phyloP scores from a whole-genome alignment of 2,888 invertebrate species.

The Panzeria rudis region DNA sequence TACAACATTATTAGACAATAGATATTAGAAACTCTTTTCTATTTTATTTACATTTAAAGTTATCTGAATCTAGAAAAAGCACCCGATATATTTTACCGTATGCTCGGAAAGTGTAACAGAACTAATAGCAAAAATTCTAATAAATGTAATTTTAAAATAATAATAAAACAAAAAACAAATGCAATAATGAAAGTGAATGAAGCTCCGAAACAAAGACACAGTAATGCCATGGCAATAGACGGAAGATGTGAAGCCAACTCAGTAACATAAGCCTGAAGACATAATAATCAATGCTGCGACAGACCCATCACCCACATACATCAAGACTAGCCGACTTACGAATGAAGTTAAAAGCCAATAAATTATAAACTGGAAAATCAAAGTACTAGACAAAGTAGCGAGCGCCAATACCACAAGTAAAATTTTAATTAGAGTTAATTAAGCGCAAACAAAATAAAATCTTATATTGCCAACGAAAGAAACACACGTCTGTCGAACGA shows the following conservation, averaged over 20 bases:
- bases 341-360: constrained; percentile 1
- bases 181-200: constrained; percentile 29
- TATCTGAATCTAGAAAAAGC: no score
- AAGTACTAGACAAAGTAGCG: not conserved
- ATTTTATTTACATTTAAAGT: no score
- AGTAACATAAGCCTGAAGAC: not conserved
- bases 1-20: no score
- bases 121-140: no score
- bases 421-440: constrained; percentile 72
- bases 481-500: constrained; percentile 7
- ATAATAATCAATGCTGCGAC: not conserved
- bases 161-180: not conserved
- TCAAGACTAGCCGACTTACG: not conserved
- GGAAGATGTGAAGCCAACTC: constrained; percentile 1
- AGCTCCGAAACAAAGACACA: not conserved
- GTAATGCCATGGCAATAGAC: constrained; percentile 38
- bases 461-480: constrained; percentile 37
- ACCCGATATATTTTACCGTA: no score
- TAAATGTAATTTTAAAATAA: no score
- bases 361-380: not conserved
- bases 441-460: constrained; percentile 67
- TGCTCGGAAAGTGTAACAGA: no score
- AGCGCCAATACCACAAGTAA: constrained; percentile 55
- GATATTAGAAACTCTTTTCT: no score
- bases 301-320: not conserved